Evolutionary conservation across 2,888 invertebrate species (phyloP), one percentile per base, ranked within the genome.

Genomic region (Erpobdella octoculata): DNA sequence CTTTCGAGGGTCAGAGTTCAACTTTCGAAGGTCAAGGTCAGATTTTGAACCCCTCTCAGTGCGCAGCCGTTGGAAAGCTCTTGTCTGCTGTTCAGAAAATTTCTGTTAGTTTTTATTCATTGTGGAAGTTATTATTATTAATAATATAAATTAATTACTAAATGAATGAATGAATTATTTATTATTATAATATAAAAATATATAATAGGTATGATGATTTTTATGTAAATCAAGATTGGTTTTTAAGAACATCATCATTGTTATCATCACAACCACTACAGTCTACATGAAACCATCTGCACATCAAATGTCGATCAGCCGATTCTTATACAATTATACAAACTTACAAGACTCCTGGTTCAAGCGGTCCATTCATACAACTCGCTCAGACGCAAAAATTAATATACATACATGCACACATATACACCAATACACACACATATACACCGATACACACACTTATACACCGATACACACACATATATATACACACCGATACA

Each of bases 21-120:
- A 28, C 62, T 33, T 62, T 62, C 35, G 33, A 62, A 33, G 62
- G 62, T 33, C 62, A 21, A 62, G 62, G 62, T 33, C 62, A 62
- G 2, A 35, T 35, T 12, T 35, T 62, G 62, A 35, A 9, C 62
- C 12, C 31, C 5, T 31, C 31, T 9, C 62, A 62, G 35, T 62
- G 62, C 33, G 28, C 35, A 0, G 28, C 33, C 28, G 62, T 62
- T 0, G 62, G 33, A n/a, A 62, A 35, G 62, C 31, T 62, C n/a
- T 31, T 62, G 62, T 33, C 62, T 5, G 31, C 62, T 28, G 62
- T 35, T 35, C 62, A 62, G 12, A 33, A 33, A 6, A 62, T 62
- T 28, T 62, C 62, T 35, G 62, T 62, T n/a, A 31, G 62, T 62
- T n/a, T 5, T 33, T 1, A 33, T 8, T 25, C 8, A 53, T 6